A percentile compares a stretch with the other conserved stretches of the same genome.
phyloP scores from a whole-genome alignment of 92 coral and sea anemone genomes.

The Galaxea fascicularis region DNA sequence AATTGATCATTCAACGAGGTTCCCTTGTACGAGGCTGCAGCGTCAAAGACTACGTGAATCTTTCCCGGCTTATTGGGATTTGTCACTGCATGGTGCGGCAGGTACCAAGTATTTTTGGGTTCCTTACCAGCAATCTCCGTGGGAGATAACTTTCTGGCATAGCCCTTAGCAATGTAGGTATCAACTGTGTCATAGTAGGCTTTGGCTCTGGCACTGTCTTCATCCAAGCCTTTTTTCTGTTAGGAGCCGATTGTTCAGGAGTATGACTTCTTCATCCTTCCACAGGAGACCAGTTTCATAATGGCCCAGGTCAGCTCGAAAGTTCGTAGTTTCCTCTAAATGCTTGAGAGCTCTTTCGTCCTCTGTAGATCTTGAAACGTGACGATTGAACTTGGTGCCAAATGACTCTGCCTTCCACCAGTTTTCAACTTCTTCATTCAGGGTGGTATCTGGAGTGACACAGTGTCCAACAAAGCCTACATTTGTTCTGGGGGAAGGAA shows the following conservation, averaged over 20 bases:
- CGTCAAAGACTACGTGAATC: slow-evolving; percentile 44
- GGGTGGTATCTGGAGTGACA: slow-evolving; percentile 22
- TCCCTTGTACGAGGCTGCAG: slow-evolving; percentile 62
- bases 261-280: slow-evolving; percentile 35
- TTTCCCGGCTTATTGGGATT: slow-evolving; percentile 63
- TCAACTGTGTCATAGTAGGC: slow-evolving; percentile 60
- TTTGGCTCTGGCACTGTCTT: slow-evolving; percentile 38
- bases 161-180: slow-evolving; percentile 58
- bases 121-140: slow-evolving; percentile 32
- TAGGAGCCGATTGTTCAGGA: slow-evolving; percentile 60
- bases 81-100: slow-evolving; percentile 53
- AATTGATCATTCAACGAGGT: slow-evolving; percentile 54
- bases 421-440: slow-evolving; percentile 61
- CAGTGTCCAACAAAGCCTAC: slow-evolving; percentile 57
- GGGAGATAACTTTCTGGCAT: slow-evolving; percentile 48
- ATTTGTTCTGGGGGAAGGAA: slow-evolving; percentile 11
- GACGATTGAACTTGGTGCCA: slow-evolving; percentile 63
- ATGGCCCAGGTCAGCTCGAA: slow-evolving; percentile 63
- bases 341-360: slow-evolving; percentile 61
- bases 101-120: slow-evolving; percentile 56
- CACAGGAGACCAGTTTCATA: slow-evolving; percentile 65
- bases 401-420: slow-evolving; percentile 84
- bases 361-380: slow-evolving; percentile 45
- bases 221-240: slow-evolving; percentile 56
- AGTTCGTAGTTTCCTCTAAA: slow-evolving; percentile 51